A percentile compares a stretch with the other conserved stretches of the same genome.
Conservation (phyloP, 2,888 invertebrate genomes). For the Lepeophtheirus nordmannii region DNA sequence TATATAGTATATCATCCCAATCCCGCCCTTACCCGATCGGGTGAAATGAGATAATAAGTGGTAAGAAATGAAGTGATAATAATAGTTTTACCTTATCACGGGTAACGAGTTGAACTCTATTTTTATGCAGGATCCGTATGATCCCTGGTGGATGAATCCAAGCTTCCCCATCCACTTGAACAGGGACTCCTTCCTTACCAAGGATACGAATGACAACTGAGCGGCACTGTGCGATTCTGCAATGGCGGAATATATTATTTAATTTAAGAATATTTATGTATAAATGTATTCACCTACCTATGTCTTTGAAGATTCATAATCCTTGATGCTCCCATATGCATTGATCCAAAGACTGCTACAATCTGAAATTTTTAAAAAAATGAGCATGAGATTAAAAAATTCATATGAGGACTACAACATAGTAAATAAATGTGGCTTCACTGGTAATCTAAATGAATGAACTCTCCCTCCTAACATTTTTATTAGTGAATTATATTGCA, state of each 20-base stretch:
- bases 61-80: too few relatives aligned
- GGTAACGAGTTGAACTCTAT: slow-evolving; percentile 88
- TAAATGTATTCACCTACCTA: background rate
- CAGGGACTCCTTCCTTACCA: slow-evolving; percentile 66
- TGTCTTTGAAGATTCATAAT: slow-evolving; percentile 90
- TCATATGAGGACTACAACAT: too few relatives aligned
- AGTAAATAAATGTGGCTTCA: too few relatives aligned
- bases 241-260: background rate
- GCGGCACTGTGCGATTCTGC: slow-evolving; percentile 87
- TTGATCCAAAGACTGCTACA: slow-evolving; percentile 90
- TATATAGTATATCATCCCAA: too few relatives aligned
- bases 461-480: too few relatives aligned
- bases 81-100: slow-evolving; percentile 60
- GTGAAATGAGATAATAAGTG: too few relatives aligned
- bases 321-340: slow-evolving; percentile 91
- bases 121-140: slow-evolving; percentile 88
- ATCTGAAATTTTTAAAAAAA: slow-evolving; percentile 42
- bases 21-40: too few relatives aligned
- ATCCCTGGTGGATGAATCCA: slow-evolving; percentile 95
- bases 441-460: too few relatives aligned
- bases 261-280: background rate
- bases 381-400: background rate
- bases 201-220: slow-evolving; percentile 89
- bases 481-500: too few relatives aligned
- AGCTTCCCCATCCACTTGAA: slow-evolving; percentile 93